phyloP scores from a whole-genome alignment of 2,113 vertebrate genomes.

The Peromyscus maniculatus region DNA sequence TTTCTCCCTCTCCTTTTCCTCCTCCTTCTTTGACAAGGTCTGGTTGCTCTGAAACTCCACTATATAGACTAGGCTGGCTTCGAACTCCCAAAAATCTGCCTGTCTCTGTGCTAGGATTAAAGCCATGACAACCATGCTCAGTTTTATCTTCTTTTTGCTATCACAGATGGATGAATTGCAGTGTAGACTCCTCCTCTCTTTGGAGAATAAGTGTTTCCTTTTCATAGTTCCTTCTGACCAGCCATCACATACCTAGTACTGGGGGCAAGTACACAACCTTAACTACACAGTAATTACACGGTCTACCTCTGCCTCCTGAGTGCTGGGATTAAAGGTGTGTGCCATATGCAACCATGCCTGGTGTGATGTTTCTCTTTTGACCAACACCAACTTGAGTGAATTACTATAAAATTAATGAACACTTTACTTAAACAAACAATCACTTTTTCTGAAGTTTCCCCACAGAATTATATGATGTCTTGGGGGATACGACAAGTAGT shows the following conservation, averaged over 20 bases:
- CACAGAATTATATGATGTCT: background rate
- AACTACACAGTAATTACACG: background rate
- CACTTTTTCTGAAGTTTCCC: background rate
- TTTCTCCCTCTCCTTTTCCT: background rate
- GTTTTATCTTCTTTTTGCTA: background rate
- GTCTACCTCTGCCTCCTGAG: background rate
- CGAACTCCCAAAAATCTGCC: background rate
- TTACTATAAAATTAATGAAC: slow-evolving; percentile 72
- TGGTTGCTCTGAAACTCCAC: background rate
- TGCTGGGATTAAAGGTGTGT: background rate
- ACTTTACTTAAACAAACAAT: slow-evolving; percentile 11
- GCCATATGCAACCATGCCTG: background rate
- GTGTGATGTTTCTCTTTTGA: slow-evolving; percentile 40
- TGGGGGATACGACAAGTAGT: background rate
- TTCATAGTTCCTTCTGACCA: slow-evolving; percentile 28
- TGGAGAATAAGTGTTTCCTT: background rate
- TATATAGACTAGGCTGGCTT: background rate
- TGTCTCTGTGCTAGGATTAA: background rate
- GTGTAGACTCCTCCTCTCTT: background rate
- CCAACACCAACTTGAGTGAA: background rate
- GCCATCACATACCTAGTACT: slow-evolving; percentile 68
- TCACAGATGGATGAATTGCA: background rate
- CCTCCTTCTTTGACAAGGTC: background rate
- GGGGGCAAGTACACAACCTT: slow-evolving; percentile 70
- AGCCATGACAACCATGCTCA: background rate